Evolutionary conservation across 1,140 invertebrate genomes (phyloP).

Genomic region (Palaemon carinicauda): DNA sequence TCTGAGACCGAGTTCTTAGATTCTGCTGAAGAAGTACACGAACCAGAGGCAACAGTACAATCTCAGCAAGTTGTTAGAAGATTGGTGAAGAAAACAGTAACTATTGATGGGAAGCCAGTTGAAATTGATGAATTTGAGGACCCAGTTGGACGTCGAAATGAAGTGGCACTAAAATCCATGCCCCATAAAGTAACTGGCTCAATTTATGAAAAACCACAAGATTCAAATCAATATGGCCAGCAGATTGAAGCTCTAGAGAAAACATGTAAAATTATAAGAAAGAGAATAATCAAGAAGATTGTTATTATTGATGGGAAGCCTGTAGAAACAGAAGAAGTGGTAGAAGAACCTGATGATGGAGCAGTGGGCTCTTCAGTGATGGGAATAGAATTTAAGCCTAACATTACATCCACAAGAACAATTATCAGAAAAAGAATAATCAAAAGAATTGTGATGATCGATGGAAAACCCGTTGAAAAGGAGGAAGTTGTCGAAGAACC

Average conservation of each 20-base stretch:
- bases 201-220: not conserved
- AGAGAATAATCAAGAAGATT: slow-evolving; percentile 22
- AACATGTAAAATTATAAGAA: slow-evolving; percentile 3
- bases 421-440: slow-evolving; percentile 18
- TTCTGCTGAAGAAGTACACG: not conserved
- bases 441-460: slow-evolving; percentile 20
- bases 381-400: not conserved
- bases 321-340: not conserved
- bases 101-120: not conserved
- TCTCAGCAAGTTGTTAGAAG: not conserved
- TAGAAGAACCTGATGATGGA: not conserved
- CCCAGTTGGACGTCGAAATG: not conserved
- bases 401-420: not conserved
- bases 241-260: slow-evolving; percentile 26
- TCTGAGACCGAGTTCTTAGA: not conserved
- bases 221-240: not conserved
- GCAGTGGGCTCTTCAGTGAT: not conserved
- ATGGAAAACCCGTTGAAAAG: slow-evolving; percentile 35
- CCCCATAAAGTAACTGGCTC: not conserved
- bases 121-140: not conserved
- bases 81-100: not conserved
- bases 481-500: slow-evolving; percentile 25
- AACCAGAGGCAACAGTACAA: not conserved
- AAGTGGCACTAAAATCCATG: not conserved
- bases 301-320: slow-evolving; percentile 24